Conservation (phyloP, 2,888 invertebrate genomes). For the Dasysyrphus albostriatus region DNA sequence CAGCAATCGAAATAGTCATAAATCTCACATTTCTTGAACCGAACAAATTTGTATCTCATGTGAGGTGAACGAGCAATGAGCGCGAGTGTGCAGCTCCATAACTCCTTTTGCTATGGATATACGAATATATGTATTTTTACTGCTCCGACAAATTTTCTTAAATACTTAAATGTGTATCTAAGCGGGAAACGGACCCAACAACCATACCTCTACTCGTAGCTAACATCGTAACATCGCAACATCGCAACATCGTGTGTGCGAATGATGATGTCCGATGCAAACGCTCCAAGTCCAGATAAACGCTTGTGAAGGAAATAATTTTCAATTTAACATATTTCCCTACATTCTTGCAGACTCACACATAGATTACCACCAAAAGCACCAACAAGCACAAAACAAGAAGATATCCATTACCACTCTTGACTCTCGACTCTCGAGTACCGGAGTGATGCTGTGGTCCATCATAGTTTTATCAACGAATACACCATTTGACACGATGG, state of each 20-base stretch:
- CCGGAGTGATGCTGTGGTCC: slow-evolving; percentile 47
- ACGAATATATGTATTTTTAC: not conserved
- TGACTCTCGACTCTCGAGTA: not conserved
- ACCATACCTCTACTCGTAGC: not conserved
- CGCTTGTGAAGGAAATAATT: slow-evolving; percentile 67
- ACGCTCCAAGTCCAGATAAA: slow-evolving; percentile 48
- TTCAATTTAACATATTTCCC: slow-evolving; percentile 73
- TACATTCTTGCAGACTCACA: slow-evolving; percentile 50
- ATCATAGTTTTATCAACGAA: slow-evolving; percentile 71
- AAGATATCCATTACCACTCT: slow-evolving; percentile 49
- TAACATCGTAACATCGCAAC: not conserved
- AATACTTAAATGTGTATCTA: slow-evolving; percentile 75
- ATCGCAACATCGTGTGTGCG: slow-evolving; percentile 58
- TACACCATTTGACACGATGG: slow-evolving; percentile 73
- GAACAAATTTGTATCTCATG: slow-evolving; percentile 74
- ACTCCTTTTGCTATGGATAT: not conserved
- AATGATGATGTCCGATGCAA: slow-evolving; percentile 73
- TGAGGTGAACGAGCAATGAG: slow-evolving; percentile 60
- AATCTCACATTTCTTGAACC: slow-evolving; percentile 76
- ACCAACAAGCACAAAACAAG: slow-evolving; percentile 9
- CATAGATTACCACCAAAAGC: slow-evolving; percentile 30
- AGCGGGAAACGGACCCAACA: slow-evolving; percentile 67
- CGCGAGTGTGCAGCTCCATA: not conserved
- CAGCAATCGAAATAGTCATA: slow-evolving; percentile 75
- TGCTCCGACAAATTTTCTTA: slow-evolving; percentile 71